A percentile compares a stretch with the other conserved stretches of the same genome.
Conservation (phyloP, 2,888 invertebrate species). For the Rhorus exstirpatorius region DNA sequence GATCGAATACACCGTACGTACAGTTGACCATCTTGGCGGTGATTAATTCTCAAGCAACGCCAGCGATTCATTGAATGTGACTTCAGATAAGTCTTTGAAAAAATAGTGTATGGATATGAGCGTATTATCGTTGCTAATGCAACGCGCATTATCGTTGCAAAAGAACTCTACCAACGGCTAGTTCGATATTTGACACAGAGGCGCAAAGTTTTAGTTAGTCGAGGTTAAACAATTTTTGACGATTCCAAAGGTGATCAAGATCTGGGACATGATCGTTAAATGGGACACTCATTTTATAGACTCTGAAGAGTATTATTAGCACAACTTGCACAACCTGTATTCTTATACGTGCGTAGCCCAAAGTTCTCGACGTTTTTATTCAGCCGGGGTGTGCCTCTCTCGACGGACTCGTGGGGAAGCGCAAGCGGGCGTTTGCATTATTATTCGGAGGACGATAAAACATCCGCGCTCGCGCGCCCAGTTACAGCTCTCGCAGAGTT, state of each 20-base stretch:
- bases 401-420: constrained; percentile 56
- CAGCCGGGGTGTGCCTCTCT: constrained; percentile 61
- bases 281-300: constrained; percentile 4
- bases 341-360: constrained; percentile 20
- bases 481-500: constrained; percentile 61
- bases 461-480: constrained; percentile 59
- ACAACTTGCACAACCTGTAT: constrained; percentile 8
- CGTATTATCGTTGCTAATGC: too few species aligned
- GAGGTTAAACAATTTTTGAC: too few species aligned
- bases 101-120: too few species aligned
- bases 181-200: too few species aligned
- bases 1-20: too few species aligned
- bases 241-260: background rate
- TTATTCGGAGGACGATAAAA: constrained; percentile 72
- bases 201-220: too few species aligned
- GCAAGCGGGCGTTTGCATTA: constrained; percentile 68
- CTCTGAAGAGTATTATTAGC: constrained; percentile 20
- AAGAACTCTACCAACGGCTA: too few species aligned
- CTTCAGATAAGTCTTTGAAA: too few species aligned
- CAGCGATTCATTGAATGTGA: too few species aligned
- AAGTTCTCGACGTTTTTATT: constrained; percentile 57
- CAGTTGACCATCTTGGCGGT: too few species aligned
- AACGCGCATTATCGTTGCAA: too few species aligned
- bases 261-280: constrained; percentile 2
- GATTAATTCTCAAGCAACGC: too few species aligned